Evolutionary conservation across 2,888 invertebrate species (phyloP).

Genomic region (Agonopterix heracliana): DNA sequence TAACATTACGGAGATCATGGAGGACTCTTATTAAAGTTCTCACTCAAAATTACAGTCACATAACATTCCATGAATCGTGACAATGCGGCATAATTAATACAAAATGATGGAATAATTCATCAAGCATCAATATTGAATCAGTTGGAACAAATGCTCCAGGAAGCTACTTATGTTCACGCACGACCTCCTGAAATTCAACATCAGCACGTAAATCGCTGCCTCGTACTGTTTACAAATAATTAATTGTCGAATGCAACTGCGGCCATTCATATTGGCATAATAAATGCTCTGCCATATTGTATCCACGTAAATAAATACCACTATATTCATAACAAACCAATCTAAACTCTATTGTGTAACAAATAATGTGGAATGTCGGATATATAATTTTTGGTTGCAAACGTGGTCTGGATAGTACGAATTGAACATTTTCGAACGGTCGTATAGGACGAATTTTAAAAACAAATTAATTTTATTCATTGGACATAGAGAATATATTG

Average conservation of each 20-base stretch:
- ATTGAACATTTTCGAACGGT: slow-evolving; percentile 36
- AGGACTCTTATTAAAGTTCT: no score
- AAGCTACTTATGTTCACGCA: slow-evolving; percentile 52
- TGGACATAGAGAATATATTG: slow-evolving; percentile 70
- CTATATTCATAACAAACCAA: slow-evolving; percentile 15
- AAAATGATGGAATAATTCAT: not conserved
- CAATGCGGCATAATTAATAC: no score
- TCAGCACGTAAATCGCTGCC: slow-evolving; percentile 31
- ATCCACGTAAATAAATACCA: slow-evolving; percentile 46
- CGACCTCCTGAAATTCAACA: slow-evolving; percentile 35
- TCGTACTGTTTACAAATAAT: slow-evolving; percentile 71
- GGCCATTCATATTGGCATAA: slow-evolving; percentile 64
- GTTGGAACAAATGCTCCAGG: slow-evolving; percentile 11
- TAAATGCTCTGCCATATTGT: slow-evolving; percentile 61
- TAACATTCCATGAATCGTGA: no score
- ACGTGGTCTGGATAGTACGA: slow-evolving; percentile 15
- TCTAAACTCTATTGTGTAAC: slow-evolving; percentile 18
- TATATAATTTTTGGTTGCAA: slow-evolving; percentile 7
- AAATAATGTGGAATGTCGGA: slow-evolving; percentile 19
- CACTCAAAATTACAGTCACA: no score
- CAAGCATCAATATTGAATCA: not conserved
- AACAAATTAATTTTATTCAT: slow-evolving; percentile 68
- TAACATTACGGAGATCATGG: no score
- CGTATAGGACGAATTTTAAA: slow-evolving; percentile 56
- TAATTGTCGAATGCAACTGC: slow-evolving; percentile 70